Base-by-base conservation (phyloP, 2,888 invertebrate species). In the Acrobasis repandana region DNA sequence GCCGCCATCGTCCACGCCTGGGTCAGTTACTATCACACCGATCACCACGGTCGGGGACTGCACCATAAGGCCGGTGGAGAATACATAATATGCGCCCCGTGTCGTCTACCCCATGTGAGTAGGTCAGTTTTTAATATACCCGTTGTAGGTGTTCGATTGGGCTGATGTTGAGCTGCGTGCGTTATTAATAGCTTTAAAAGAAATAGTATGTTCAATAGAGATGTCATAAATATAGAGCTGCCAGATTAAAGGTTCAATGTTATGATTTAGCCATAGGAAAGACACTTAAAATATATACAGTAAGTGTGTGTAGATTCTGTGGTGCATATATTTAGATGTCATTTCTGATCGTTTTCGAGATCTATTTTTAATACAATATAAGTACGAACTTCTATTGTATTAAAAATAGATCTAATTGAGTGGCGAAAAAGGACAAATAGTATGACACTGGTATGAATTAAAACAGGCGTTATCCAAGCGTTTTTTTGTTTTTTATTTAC, bases 31-130 rank as follows among this genome's bases (percentile, higher is more conserved):
- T 20, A 92, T 91, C 63, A 92, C 91, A 0, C 88, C 90, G 1
- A 91, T 92, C 63, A 87, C 89, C 1, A 91, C 89, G 0, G 90
- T 92, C 1, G 92, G 92, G 2, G 93, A 92, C 67, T 92, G 93
- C 70, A 92, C 93, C 61, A 91, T 92, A 68, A 75, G 92, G 61
- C 91, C 92, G 0, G 85, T 92, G 0, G 89, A 90, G 65, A 88
- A 88, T 70, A 80, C 90, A 79, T 88, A 90, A 82, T 74, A 71
- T 66, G 77, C 67, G 59, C 69, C 69, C 57, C 62, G 67, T 64
- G 61, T 75, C 63, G 75, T 82, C 82, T 83, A 77, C 84, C 85
- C 85, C 80, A 68, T 82, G 43, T 15, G 33, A 52, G 52, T 52
- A 11, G 46, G 28, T 14, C 60, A 46, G 33, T 15, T 52, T 46